Evolutionary conservation across 30 jellyfish, hydroid and myxozoan genomes (phyloP).

Genomic region (Hydractinia echinata): DNA sequence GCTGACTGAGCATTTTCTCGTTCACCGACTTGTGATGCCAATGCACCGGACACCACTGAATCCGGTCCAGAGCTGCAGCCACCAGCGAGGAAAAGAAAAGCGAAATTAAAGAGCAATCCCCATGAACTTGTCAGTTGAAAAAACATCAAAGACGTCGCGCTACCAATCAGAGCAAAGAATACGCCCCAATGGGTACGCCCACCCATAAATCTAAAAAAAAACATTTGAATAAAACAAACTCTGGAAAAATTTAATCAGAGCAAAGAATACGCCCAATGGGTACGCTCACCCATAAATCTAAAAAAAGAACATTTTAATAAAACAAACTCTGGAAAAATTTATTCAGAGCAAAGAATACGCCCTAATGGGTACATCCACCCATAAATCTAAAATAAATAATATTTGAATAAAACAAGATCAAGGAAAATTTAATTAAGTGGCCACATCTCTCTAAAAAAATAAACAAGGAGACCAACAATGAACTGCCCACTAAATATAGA

Average conservation of each 20-base stretch:
- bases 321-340: no score
- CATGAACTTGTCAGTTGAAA: slow-evolving; percentile 82
- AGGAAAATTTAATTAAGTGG: no score
- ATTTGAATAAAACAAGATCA: no score
- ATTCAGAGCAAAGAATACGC: background rate
- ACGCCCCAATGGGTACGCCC: slow-evolving; percentile 98
- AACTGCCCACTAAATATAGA: no score
- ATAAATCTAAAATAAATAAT: no score
- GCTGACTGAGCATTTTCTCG: slow-evolving; percentile 98
- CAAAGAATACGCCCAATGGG: background rate
- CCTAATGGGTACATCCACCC: no score
- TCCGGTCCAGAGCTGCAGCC: slow-evolving; percentile 97
- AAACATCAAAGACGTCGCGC: slow-evolving; percentile 65
- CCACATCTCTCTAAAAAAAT: no score
- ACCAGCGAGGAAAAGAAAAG: slow-evolving; percentile 85
- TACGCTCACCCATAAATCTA: no score
- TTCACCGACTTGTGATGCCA: slow-evolving; percentile 97
- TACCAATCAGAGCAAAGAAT: slow-evolving; percentile 66
- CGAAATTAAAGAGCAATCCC: slow-evolving; percentile 85
- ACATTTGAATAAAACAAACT: background rate
- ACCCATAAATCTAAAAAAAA: slow-evolving; percentile 43
- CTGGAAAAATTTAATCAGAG: background rate
- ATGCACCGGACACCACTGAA: slow-evolving; percentile 88
- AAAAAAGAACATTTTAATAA: no score
- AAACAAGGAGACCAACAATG: no score